Base-by-base conservation (phyloP, 2,113 vertebrate species). In the Crotalus tigris region DNA sequence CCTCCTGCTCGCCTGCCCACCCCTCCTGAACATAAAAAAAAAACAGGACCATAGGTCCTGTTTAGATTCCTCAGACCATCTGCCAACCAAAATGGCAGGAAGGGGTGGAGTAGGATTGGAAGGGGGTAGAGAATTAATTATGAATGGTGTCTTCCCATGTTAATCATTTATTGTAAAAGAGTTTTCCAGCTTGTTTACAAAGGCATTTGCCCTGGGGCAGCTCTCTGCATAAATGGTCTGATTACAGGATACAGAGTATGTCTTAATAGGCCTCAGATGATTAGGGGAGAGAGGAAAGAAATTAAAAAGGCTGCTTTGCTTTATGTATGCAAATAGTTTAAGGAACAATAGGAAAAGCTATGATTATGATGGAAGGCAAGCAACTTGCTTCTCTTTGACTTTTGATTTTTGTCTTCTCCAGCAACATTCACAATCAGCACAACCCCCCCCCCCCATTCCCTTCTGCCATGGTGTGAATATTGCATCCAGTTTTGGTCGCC, bases 301-400 rank as follows among this genome's bases (percentile, higher is more conserved):
- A 98, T 98, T 98, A 98, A 98, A 98, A 97, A 98, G 97, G 94
- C 96, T 95, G 95, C 98, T 98, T 98, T 98, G 98, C 98, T 98
- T 98, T 98, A 98, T 98, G 98, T 98, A 99, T 98, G 98, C 98
- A 99, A 98, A 98, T 98, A 96, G 98, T 97, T 97, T 97, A 97
- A 98, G 98, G 98, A 98, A 98, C 97, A 98, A 98, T 97, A 96
- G 97, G 93, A 94, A 96, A 93, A 97, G 95, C 97, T 97, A 97
- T 96, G 97, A 97, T 96, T 96, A 96, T 94, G 93, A 94, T 90
- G 93, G 96, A 97, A 96, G 97, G 96, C 97, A 96, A 94, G 96
- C 96, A 95, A 91, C 92, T 93, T 93, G 96, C 95, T 96, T 97
- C 97, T 96, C 94, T 97, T 97, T 95, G 92, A 96, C 97, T 94